Percentiles rank a stretch among this genome's conserved stretches.
Conservation (phyloP, 2,113 vertebrate genomes). For the Myiopsitta monachus region DNA sequence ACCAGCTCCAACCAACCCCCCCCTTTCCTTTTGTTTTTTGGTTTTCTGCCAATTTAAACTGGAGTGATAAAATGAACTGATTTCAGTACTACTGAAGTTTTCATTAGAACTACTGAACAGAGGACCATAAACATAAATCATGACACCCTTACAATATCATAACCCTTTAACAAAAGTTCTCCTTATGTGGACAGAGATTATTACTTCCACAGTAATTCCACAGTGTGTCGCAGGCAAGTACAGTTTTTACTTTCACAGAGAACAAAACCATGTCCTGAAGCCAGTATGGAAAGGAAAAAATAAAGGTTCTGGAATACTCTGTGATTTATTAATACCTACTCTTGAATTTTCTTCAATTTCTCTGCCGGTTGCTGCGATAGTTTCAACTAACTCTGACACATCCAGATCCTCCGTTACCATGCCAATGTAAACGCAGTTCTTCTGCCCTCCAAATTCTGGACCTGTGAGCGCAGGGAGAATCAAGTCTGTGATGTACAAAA, state of each 20-base stretch:
- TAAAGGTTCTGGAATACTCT: neutral
- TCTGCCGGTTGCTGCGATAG: conserved; percentile 83
- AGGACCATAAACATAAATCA: neutral
- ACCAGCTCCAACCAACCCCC: neutral
- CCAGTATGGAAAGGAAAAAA: neutral
- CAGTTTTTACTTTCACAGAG: neutral
- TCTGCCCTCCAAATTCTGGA: conserved; percentile 84
- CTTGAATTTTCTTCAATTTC: conserved; percentile 94
- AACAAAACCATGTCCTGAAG: conserved; percentile 17
- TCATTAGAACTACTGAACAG: neutral
- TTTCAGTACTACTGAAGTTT: neutral
- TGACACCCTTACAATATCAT: neutral
- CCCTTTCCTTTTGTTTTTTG: neutral
- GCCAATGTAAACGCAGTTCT: conserved; percentile 87
- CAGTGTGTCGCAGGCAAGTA: neutral
- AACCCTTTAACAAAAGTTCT: neutral
- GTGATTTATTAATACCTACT: conserved; percentile 74
- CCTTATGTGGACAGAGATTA: neutral
- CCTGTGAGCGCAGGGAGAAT: conserved; percentile 66
- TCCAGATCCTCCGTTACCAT: conserved; percentile 90
- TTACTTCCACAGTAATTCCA: neutral
- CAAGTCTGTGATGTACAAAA: neutral
- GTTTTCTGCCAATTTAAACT: neutral
- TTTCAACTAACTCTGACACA: conserved; percentile 84
- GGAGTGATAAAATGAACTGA: neutral